These are phyloP conservation scores for Drosophila melanogaster DNA, from an alignment of 1,140 invertebrate genomes.

Conservation along the genomic window DNA sequence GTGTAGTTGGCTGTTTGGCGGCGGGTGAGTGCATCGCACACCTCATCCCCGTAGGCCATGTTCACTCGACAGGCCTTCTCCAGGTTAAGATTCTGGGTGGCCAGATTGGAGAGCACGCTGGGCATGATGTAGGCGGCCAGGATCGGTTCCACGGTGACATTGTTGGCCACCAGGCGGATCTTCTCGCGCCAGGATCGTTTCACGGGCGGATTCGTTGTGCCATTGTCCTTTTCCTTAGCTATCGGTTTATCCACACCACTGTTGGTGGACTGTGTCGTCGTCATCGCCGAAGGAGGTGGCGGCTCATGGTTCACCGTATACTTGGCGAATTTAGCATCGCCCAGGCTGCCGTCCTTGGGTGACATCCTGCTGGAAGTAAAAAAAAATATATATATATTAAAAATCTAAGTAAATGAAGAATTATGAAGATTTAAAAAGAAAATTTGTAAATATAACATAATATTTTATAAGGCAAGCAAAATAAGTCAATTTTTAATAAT, in stretches of 20 bases:
- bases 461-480: too few relatives aligned
- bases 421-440: too few relatives aligned
- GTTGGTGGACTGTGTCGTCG: constrained; percentile 1
- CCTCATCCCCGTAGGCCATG: constrained; percentile 88
- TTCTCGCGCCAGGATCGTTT: constrained; percentile 85
- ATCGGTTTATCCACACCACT: constrained; percentile 14
- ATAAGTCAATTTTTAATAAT: too few relatives aligned
- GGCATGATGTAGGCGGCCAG: constrained; percentile 92
- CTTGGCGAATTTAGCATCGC: constrained; percentile 50
- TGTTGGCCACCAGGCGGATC: constrained; percentile 86
- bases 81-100: constrained; percentile 92
- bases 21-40: constrained; percentile 90
- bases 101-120: constrained; percentile 90
- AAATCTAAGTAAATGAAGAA: not conserved
- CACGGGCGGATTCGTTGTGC: not conserved
- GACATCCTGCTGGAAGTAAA: constrained; percentile 31
- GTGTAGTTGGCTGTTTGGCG: constrained; percentile 90
- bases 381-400: not conserved
- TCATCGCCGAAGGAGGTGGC: not conserved
- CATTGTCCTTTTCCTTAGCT: constrained; percentile 9
- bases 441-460: too few relatives aligned
- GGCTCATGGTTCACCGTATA: constrained; percentile 51
- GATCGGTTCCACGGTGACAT: constrained; percentile 92
- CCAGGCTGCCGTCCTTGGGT: constrained; percentile 63
- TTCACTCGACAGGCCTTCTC: constrained; percentile 94